Base-by-base conservation (phyloP, 2,797 vertebrate genomes). In the Pseudomugil tenellus region DNA sequence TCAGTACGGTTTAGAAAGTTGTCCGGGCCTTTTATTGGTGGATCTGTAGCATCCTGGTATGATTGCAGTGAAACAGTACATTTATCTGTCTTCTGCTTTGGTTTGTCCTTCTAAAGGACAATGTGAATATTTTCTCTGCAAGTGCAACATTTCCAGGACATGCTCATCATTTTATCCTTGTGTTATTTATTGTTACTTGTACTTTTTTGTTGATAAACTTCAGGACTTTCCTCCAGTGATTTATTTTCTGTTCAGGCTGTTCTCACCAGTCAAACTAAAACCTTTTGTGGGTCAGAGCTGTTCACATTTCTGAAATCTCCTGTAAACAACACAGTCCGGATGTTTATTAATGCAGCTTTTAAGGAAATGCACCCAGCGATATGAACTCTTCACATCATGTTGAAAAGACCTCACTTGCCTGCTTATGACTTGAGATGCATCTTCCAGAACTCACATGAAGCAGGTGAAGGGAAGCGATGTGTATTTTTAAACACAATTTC, bases 141-240 rank as follows among this genome's bases (percentile, higher is more conserved):
- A 48, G 46, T 48, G 46, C 69, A 6, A 63, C 53, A 56, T 75
- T 54, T 67, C 48, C 59, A 54, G 73, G 61, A 61, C 35, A n/a
- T 61, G 35, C 12, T 61, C 4, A 9, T 58, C 58, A 59, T 83
- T 78, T 61, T 72, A 61, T 65, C 54, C 51, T 41, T 17, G 23
- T 78, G 29, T 78, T 83, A 75, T 87, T 83, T 89, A 80, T 84
- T 87, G 80, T 85, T 89, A 54, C 64, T 58, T 37, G 19, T 16
- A 1, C 69, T 78, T 58, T 70, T 76, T 79, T 70, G 29, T 67
- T 65, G 48, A 41, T 43, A 57, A 41, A 34, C 69, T 41, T 69
- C 35, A 10, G 23, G 35, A 6, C 63, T 77, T 25, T 66, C 54
- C 79, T n/a, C n/a, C n/a, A n/a, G n/a, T n/a, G n/a, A n/a, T n/a